Percentiles rank a stretch among this genome's conserved stretches.
These are phyloP conservation scores for Mormyrus proboscirostris DNA, from an alignment of 2,797 vertebrate species.

Conservation along the genomic window DNA sequence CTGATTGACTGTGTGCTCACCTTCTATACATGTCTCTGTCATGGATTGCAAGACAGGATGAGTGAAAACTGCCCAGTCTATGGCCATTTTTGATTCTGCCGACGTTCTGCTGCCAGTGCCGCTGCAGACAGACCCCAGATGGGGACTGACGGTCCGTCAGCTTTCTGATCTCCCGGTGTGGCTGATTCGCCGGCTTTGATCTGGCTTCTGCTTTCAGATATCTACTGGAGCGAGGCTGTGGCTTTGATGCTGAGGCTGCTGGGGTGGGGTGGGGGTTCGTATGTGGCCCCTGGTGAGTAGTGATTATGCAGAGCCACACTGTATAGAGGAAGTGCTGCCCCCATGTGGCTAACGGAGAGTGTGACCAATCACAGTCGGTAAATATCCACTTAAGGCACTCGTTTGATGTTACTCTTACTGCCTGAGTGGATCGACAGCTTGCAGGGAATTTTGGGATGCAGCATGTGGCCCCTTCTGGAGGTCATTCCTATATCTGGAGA, in stretches of 20 bases:
- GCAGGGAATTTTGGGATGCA: not conserved
- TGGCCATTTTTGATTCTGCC: not conserved
- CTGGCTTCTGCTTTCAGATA: not conserved
- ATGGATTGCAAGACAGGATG: not conserved
- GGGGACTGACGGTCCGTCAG: not conserved
- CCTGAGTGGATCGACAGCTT: not conserved
- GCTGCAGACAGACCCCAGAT: not conserved
- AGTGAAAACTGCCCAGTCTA: not conserved
- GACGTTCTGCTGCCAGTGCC: not conserved
- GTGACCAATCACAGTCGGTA: not conserved
- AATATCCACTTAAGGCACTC: not conserved
- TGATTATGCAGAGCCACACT: not conserved
- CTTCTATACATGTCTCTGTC: not conserved
- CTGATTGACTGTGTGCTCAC: not conserved
- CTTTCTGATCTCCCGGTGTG: not conserved
- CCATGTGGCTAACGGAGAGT: not conserved
- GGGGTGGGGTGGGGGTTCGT: not conserved
- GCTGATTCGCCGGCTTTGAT: conserved; percentile 12
- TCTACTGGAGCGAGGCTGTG: not conserved
- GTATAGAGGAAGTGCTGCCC: not conserved
- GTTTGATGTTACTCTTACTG: not conserved
- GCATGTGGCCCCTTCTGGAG: not conserved
- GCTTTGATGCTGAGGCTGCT: not conserved
- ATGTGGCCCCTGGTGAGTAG: not conserved
- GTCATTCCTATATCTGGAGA: not conserved